Evolutionary conservation across 92 coral and sea anemone genomes (phyloP).

Genomic region (Palythoa grandis): DNA sequence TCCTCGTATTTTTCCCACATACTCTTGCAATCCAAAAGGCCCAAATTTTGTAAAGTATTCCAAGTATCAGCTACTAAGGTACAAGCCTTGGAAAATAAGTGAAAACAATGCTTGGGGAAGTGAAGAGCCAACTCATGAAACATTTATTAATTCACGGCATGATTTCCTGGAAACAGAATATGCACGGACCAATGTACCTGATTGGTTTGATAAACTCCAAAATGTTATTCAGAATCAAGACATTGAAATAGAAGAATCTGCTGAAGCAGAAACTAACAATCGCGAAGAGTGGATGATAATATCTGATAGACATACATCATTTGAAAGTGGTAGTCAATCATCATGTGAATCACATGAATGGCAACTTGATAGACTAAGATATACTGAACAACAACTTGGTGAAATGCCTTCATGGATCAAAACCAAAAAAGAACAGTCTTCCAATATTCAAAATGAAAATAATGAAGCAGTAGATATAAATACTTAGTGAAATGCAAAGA

Average conservation of each 20-base stretch:
- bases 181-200: slow-evolving; percentile 59
- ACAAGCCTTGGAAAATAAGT: slow-evolving; percentile 56
- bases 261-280: background rate
- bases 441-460: background rate
- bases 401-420: slow-evolving; percentile 8
- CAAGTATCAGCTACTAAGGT: slow-evolving; percentile 59
- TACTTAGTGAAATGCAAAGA: background rate
- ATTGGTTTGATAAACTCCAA: slow-evolving; percentile 67
- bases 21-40: background rate
- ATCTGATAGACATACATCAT: slow-evolving; percentile 10
- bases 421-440: background rate
- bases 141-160: slow-evolving; percentile 18
- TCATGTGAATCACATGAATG: slow-evolving; percentile 15
- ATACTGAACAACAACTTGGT: slow-evolving; percentile 3
- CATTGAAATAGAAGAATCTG: background rate
- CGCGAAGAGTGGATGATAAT: background rate
- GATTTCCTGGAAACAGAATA: slow-evolving; percentile 52
- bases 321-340: slow-evolving; percentile 9
- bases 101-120: slow-evolving; percentile 71
- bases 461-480: slow-evolving; percentile 1
- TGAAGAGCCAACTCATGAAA: slow-evolving; percentile 52
- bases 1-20: background rate
- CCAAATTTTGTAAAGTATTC: slow-evolving; percentile 40
- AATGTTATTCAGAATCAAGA: slow-evolving; percentile 49
- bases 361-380: slow-evolving; percentile 15